Conservation (phyloP, 2,113 vertebrate species). For the Rutilus rutilus region DNA sequence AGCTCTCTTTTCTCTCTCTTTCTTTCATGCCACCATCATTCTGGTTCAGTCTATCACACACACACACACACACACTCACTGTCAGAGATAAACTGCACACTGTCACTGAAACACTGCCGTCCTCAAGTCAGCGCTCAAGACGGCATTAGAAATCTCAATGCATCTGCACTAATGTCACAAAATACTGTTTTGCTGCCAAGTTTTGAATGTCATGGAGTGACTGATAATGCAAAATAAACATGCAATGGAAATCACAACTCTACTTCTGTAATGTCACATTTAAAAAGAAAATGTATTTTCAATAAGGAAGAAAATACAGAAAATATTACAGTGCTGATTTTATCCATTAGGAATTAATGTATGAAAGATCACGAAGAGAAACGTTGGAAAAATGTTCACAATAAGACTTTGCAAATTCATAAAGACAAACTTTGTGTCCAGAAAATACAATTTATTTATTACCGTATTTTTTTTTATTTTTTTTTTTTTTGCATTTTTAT, state of each 20-base stretch:
- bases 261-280: background rate
- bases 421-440: no score
- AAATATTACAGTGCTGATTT: background rate
- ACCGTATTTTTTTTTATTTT: background rate
- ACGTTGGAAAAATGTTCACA: background rate
- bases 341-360: no score
- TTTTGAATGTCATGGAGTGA: background rate
- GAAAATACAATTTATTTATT: background rate
- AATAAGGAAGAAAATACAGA: background rate
- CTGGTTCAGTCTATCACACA: constrained; percentile 14
- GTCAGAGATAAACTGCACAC: constrained; percentile 18
- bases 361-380: no score
- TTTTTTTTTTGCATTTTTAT: no score
- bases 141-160: background rate
- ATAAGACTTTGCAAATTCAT: background rate
- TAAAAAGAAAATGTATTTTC: background rate
- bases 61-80: background rate
- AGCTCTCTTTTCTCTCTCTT: constrained; percentile 19
- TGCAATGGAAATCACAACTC: background rate
- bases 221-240: background rate
- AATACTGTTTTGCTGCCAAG: background rate
- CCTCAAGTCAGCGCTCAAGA: background rate
- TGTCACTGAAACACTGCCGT: constrained; percentile 11
- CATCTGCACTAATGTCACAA: constrained; percentile 6
- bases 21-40: constrained; percentile 5